Evolutionary conservation across 2,797 vertebrate genomes (phyloP).

Genomic region (Eulemur coronatus): DNA sequence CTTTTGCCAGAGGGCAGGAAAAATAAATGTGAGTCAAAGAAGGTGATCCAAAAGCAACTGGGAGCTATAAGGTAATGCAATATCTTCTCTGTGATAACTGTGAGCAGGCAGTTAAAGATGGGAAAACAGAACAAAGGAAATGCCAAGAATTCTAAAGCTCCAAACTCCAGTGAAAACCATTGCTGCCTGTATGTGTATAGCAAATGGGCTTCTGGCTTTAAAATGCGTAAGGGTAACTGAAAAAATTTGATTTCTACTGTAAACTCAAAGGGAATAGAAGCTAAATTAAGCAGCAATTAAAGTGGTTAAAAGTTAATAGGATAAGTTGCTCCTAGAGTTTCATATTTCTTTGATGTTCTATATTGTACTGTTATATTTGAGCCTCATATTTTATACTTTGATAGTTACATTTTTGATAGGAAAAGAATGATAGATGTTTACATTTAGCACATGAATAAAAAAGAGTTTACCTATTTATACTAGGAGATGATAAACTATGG

Average conservation of each 20-base stretch:
- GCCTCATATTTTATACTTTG: slow-evolving; percentile 8
- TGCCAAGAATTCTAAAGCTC: not conserved
- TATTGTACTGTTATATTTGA: not conserved
- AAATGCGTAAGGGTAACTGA: slow-evolving; percentile 14
- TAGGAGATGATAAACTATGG: not conserved
- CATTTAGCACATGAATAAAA: not conserved
- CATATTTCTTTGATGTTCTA: slow-evolving; percentile 6
- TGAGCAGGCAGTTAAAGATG: not conserved
- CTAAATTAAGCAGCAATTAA: slow-evolving; percentile 14
- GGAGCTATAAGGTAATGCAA: not conserved
- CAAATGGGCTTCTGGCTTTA: not conserved
- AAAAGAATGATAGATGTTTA: not conserved
- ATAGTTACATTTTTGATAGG: not conserved
- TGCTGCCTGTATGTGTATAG: not conserved
- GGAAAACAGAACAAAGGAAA: not conserved
- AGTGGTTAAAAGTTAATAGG: not conserved
- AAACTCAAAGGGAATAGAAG: not conserved
- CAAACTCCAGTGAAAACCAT: not conserved
- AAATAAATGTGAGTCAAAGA: slow-evolving; percentile 24
- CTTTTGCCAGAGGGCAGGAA: slow-evolving; percentile 32
- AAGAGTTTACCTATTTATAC: not conserved
- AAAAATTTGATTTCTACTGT: not conserved
- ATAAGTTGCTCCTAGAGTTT: slow-evolving; percentile 13
- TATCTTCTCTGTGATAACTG: not conserved
- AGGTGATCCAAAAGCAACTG: not conserved